Conservation (phyloP, 2,113 vertebrate species). For the Hemibagrus wyckioides region DNA sequence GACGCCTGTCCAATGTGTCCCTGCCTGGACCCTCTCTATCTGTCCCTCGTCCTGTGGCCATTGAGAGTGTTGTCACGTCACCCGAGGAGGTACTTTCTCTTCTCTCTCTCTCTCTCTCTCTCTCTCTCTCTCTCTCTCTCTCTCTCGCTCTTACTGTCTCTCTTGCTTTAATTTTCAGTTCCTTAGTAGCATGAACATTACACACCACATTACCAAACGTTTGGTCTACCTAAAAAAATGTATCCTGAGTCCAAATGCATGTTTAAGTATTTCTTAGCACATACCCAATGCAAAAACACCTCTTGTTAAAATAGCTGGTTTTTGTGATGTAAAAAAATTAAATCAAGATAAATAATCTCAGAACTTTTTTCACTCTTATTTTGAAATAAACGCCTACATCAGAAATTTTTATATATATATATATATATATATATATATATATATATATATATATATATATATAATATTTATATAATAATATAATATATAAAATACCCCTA, state of each 20-base stretch:
- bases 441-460: too few species aligned
- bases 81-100: slow-evolving; percentile 81
- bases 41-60: slow-evolving; percentile 79
- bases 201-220: too few species aligned
- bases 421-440: too few species aligned
- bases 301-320: too few species aligned
- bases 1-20: slow-evolving; percentile 91
- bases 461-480: too few species aligned
- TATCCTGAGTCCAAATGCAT: not conserved
- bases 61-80: slow-evolving; percentile 75
- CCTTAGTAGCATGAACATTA: not conserved
- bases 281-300: not conserved
- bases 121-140: not conserved
- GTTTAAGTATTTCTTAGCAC: not conserved
- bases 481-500: too few species aligned
- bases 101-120: not conserved
- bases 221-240: not conserved
- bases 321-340: too few species aligned
- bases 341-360: too few species aligned
- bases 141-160: not conserved
- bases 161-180: not conserved
- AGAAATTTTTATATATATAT: too few species aligned
- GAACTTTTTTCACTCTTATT: too few species aligned
- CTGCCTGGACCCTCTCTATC: slow-evolving; percentile 88
- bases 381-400: too few species aligned